These are phyloP conservation scores for Listronotus oregonensis DNA, from an alignment of 1,140 invertebrate species.

Conservation along the genomic window DNA sequence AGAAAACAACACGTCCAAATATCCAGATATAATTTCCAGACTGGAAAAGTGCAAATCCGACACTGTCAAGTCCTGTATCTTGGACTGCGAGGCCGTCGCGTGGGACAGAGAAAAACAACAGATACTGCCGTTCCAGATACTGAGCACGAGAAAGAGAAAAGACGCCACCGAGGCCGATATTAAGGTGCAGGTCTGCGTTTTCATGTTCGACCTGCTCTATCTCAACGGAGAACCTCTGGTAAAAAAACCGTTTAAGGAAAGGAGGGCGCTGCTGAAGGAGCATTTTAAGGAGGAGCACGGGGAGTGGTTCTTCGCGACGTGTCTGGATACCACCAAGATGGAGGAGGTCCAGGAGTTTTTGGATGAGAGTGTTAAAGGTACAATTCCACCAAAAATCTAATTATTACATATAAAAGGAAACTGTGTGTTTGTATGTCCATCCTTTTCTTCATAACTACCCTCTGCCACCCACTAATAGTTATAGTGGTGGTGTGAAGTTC, in stretches of 20 bases:
- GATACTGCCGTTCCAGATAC: conserved; percentile 96
- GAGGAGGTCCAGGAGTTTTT: conserved; percentile 95
- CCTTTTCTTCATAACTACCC: too few species aligned
- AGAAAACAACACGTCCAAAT: conserved; percentile 97
- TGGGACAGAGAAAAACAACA: conserved; percentile 89
- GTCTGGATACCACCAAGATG: conserved; percentile 80
- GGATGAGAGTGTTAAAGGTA: conserved; percentile 88
- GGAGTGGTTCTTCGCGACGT: conserved; percentile 88
- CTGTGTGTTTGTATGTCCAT: too few species aligned
- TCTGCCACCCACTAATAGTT: too few species aligned
- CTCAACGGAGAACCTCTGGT: conserved; percentile 91
- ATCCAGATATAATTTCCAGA: conserved; percentile 91
- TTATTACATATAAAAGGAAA: too few species aligned
- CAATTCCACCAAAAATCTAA: background rate
- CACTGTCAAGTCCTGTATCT: conserved; percentile 80
- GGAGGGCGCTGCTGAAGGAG: conserved; percentile 75
- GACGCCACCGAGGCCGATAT: conserved; percentile 89
- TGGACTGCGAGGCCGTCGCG: conserved; percentile 97
- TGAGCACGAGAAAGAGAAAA: conserved; percentile 96
- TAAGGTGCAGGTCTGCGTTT: conserved; percentile 97
- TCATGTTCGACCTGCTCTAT: conserved; percentile 96
- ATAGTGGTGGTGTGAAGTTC: too few species aligned
- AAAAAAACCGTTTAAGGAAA: conserved; percentile 73
- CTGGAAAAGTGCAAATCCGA: conserved; percentile 66
- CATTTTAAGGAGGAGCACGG: conserved; percentile 79